phyloP scores from a whole-genome alignment of 2,113 vertebrate species.

The Geococcyx californianus region DNA sequence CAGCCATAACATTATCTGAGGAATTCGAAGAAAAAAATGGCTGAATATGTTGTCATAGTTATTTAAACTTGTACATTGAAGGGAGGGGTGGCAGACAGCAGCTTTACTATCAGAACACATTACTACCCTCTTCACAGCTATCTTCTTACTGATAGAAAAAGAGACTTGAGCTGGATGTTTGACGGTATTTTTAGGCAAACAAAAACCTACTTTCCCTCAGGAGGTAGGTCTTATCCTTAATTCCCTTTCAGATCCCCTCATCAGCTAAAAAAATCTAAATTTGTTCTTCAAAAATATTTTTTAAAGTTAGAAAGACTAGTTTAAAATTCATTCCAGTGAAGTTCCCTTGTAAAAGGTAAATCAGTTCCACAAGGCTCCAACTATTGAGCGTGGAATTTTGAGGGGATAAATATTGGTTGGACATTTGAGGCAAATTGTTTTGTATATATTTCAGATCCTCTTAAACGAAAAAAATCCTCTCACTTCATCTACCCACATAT shows the following conservation, averaged over 20 bases:
- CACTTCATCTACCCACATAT: not conserved
- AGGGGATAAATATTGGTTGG: not conserved
- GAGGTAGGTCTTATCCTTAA: not conserved
- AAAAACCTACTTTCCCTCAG: not conserved
- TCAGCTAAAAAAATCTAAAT: not conserved
- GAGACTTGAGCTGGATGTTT: not conserved
- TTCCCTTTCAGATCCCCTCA: not conserved
- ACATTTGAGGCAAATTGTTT: not conserved
- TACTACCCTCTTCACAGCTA: not conserved
- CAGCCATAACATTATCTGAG: not conserved
- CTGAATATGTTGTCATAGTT: not conserved
- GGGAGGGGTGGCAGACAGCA: not conserved
- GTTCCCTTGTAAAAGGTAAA: rapidly evolving
- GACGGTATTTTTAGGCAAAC: not conserved
- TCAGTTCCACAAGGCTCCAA: rapidly evolving
- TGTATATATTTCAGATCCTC: not conserved
- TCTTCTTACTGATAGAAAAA: not conserved
- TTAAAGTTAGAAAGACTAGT: not conserved
- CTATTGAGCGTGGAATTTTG: not conserved
- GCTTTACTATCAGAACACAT: not conserved
- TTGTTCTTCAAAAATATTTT: not conserved
- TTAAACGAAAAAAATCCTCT: not conserved
- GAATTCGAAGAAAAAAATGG: not conserved
- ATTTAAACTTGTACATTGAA: not conserved
- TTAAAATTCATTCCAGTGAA: not conserved